Evolutionary conservation across 2,888 invertebrate species (phyloP).

Genomic region (Prostheceraeus crozeri): DNA sequence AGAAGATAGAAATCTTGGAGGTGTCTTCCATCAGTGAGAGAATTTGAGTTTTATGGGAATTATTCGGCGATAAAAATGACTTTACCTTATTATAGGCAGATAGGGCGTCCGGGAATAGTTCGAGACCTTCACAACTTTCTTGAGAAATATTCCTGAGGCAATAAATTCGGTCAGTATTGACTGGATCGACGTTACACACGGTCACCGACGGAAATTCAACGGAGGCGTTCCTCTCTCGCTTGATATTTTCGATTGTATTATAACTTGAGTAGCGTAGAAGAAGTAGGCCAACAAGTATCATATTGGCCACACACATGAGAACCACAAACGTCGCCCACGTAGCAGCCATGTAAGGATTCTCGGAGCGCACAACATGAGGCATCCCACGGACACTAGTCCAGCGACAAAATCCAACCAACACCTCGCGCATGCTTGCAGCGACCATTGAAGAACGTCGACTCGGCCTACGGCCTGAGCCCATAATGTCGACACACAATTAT

Average conservation of each 20-base stretch:
- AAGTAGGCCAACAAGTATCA: constrained; percentile 15
- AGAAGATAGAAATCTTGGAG: constrained; percentile 24
- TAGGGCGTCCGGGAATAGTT: background rate
- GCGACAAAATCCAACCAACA: constrained; percentile 17
- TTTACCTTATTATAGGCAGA: background rate
- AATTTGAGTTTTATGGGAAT: too few species aligned
- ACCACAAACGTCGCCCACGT: constrained; percentile 22
- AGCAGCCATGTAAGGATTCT: constrained; percentile 11
- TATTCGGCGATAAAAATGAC: background rate
- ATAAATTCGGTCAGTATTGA: constrained; percentile 14
- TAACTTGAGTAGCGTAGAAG: constrained; percentile 20
- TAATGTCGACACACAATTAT: too few species aligned
- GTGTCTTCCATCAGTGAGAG: constrained; percentile 18
- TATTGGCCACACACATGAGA: constrained; percentile 20
- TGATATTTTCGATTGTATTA: constrained; percentile 27
- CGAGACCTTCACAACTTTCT: too few species aligned
- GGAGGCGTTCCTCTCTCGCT: background rate
- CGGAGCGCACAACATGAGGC: constrained; percentile 25
- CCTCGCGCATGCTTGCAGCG: background rate
- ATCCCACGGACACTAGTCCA: constrained; percentile 29
- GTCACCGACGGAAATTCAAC: constrained; percentile 25
- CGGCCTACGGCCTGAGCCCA: too few species aligned
- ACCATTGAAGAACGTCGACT: too few species aligned
- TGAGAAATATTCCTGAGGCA: constrained; percentile 26
- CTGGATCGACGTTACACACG: constrained; percentile 29